Evolutionary conservation across 2,888 invertebrate genomes (phyloP).

Genomic region (Metallyticus violacea): DNA sequence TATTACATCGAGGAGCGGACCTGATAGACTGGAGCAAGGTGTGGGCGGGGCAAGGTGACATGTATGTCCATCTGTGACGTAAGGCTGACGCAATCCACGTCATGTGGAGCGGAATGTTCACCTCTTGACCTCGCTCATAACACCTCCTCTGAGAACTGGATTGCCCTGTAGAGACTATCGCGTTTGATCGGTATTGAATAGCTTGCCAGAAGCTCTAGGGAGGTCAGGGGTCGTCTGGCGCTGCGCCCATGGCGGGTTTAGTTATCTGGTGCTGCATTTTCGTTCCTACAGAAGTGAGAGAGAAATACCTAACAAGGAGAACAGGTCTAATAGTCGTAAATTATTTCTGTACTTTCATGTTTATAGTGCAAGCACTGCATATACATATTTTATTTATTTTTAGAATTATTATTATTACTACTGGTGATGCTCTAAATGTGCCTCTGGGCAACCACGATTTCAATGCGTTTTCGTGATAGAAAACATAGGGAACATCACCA

Average conservation of each 20-base stretch:
- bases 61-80: neutral
- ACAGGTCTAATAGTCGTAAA: neutral
- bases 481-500: too few relatives aligned
- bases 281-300: neutral
- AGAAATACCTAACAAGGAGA: neutral
- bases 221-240: neutral
- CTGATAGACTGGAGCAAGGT: neutral
- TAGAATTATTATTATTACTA: neutral
- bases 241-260: neutral
- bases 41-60: neutral
- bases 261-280: neutral
- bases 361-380: neutral
- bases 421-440: neutral
- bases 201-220: neutral
- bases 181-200: neutral
- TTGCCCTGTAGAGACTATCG: neutral
- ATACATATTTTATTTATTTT: neutral
- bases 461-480: too few relatives aligned
- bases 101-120: neutral
- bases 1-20: too few relatives aligned
- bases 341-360: neutral
- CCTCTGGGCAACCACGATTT: neutral
- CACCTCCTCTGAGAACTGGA: neutral
- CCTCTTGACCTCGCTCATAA: neutral
- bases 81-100: neutral